Evolutionary conservation across 2,888 invertebrate genomes (phyloP), one percentile per base, ranked within the genome.

Genomic region (Frankliniella fusca): DNA sequence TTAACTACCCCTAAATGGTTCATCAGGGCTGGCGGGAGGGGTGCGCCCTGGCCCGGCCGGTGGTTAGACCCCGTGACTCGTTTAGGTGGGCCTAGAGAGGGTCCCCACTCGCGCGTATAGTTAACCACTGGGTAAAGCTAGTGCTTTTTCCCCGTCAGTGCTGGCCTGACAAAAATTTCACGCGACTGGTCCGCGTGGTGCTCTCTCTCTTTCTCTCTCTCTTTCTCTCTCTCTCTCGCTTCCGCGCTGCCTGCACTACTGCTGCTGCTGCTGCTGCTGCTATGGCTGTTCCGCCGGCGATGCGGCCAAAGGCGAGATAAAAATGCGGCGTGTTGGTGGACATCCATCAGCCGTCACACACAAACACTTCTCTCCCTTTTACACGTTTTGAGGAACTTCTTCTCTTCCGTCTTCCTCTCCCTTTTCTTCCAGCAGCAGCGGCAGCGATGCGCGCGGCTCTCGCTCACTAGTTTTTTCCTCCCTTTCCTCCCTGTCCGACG

Each of bases 1-100:
- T 76, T 76, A 76, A 76, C 70, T 27, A 76, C 70, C 70, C 70
- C 70, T 76, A 76, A 76, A 76, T 76, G 70, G 70, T 23, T 27
- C 70, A 27, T 76, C 70, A 23, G 23, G 27, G 27, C 54, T 20
- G 23, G 70, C 23, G 54, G 54, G 11, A 70, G 23, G 70, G 54
- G 54, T 54, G 38, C 5, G 38, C 38, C 38, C n/a, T n/a, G n/a
- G n/a, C n/a, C n/a, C 50, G 54, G 54, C 54, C 61, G 61, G 61
- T 18, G 18, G 18, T 61, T 61, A 61, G 10, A 61, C 61, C 61
- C 61, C 61, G n/a, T 18, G 61, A 61, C 61, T 61, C 70, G 27
- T 76, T 23, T 76, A 38, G 38, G 38, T 38, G 38, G 38, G 38
- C 38, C 38, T 38, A 38, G 38, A 38, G 38, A 38, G 38, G 38